Evolutionary conservation across 2,113 vertebrate genomes (phyloP).

Genomic region (Phrynosoma platyrhinos): DNA sequence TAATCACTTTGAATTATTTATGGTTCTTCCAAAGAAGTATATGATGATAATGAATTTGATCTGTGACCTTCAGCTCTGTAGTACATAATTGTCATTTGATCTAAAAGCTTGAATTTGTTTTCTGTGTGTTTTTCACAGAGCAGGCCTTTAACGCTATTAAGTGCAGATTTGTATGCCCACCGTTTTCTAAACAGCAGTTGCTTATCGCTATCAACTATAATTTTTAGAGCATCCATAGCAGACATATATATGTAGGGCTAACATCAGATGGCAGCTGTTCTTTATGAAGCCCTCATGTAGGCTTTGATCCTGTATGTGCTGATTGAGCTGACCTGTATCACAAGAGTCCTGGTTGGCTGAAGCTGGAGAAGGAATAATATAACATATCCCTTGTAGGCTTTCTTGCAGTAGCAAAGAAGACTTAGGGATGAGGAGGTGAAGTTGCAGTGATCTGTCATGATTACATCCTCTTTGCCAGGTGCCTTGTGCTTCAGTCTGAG

Average conservation of each 20-base stretch:
- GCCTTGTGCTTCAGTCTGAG: too few species aligned
- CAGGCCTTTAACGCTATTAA: neutral
- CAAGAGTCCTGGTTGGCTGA: too few species aligned
- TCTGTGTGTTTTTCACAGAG: slow-evolving; percentile 14
- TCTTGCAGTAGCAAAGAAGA: too few species aligned
- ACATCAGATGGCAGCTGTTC: neutral
- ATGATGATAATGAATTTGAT: slow-evolving; percentile 23
- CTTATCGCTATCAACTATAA: neutral
- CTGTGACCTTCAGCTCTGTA: neutral
- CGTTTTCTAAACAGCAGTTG: neutral
- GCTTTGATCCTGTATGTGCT: too few species aligned
- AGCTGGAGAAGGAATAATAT: too few species aligned
- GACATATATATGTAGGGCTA: neutral
- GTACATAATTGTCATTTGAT: neutral
- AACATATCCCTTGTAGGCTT: too few species aligned
- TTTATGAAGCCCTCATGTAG: neutral
- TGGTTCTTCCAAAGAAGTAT: neutral
- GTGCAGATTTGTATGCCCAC: neutral
- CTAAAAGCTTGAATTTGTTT: slow-evolving; percentile 20
- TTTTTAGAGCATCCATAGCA: neutral
- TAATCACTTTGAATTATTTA: slow-evolving; percentile 23
- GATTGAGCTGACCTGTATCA: too few species aligned
- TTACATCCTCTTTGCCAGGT: too few species aligned
- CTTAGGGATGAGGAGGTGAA: too few species aligned
- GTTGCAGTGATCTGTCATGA: too few species aligned